Evolutionary conservation across 2,113 vertebrate species (phyloP), one percentile per base, ranked within the genome.

Genomic region (Poeciliopsis retropinna): DNA sequence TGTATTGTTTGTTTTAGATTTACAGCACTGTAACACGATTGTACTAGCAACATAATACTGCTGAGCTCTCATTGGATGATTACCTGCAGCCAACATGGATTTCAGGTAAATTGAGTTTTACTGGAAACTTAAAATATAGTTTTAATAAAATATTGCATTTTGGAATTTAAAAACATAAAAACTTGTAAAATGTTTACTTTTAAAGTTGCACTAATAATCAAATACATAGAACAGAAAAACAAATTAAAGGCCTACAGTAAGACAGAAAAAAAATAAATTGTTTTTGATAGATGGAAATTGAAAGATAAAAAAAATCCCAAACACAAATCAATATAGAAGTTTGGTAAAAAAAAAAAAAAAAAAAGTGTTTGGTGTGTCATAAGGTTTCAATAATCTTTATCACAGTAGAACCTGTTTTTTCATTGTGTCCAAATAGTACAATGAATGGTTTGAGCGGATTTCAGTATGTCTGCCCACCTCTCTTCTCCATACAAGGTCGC

Each of bases 401-500:
- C 51, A 57, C 8, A 57, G 22, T 10, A 57, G 22, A 57, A 54
- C 8, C 22, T 25, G 22, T n/a, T n/a, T 41, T 75, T 71, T 29
- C 75, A 79, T 57, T 83, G 79, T 75, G 77, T 79, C 81, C 68
- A 64, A 34, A 65, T 7, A 65, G 41, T 6, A 73, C 86, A 79
- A 47, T 82, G 81, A 78, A 77, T 91, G 89, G 85, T 28, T 78
- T 87, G 85, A 90, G 88, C 84, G 90, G 89, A 90, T 86, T 92
- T 89, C 81, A 88, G 79, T 83, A 62, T 74, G 81, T 90, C 83
- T 80, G 85, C 84, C 87, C 83, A 83, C 78, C 85, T 79, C 51
- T 89, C 80, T 32, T 67, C 87, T 92, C 76, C 78, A 92, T 90
- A 94, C 94, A 95, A 92, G 92, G 92, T 92, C 67, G 85, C 90